phyloP scores from a whole-genome alignment of 2,888 invertebrate genomes.

The Trissolcus brochymenae region DNA sequence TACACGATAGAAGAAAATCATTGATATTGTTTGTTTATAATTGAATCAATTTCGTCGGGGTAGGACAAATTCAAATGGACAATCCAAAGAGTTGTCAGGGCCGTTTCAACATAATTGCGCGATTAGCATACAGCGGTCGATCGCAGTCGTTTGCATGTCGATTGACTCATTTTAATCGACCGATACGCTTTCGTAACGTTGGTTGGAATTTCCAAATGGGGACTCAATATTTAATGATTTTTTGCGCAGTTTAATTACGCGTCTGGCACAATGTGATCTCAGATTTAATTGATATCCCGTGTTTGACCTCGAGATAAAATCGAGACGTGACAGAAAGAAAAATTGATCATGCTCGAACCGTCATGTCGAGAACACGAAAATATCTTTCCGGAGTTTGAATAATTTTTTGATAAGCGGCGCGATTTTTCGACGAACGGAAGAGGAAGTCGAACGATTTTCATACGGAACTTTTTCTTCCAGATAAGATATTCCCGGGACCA shows the following conservation, averaged over 20 bases:
- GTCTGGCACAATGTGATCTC: constrained; percentile 22
- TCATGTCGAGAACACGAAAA: constrained; percentile 10
- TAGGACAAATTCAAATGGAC: constrained; percentile 13
- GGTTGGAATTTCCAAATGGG: constrained; percentile 38
- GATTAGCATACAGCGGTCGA: constrained; percentile 56
- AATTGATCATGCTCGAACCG: constrained; percentile 23
- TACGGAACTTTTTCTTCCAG: constrained; percentile 19
- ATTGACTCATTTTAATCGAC: constrained; percentile 50
- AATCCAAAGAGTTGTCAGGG: constrained; percentile 24
- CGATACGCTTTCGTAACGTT: constrained; percentile 45
- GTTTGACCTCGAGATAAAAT: constrained; percentile 36
- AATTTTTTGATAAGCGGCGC: constrained; percentile 39
- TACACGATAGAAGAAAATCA: too few relatives aligned
- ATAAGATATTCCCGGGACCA: constrained; percentile 10
- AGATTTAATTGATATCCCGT: constrained; percentile 49
- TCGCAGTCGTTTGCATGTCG: constrained; percentile 51
- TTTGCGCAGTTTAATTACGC: constrained; percentile 39
- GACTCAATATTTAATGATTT: constrained; percentile 41
- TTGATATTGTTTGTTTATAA: background rate
- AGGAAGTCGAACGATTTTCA: constrained; percentile 12
- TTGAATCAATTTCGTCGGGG: constrained; percentile 18
- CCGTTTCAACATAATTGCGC: constrained; percentile 46
- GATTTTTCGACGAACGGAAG: constrained; percentile 25
- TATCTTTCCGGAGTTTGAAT: constrained; percentile 26
- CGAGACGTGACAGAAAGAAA: constrained; percentile 22